Base-by-base conservation (phyloP, 2,113 vertebrate genomes). In the Zeus faber region DNA sequence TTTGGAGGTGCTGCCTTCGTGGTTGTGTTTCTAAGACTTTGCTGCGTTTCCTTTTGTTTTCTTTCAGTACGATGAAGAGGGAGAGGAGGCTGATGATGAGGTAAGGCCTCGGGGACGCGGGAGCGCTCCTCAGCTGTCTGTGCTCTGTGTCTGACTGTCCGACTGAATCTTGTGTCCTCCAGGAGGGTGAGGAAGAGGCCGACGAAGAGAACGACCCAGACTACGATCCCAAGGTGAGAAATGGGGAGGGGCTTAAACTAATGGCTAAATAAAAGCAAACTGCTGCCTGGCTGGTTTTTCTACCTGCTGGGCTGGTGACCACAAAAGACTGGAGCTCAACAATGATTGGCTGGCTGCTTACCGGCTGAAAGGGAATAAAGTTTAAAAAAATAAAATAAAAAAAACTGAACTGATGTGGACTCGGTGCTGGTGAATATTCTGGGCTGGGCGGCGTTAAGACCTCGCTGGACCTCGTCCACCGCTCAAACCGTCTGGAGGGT, bases 161-260 rank as follows among this genome's bases (percentile, higher is more conserved):
- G 6, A 22, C 10, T 14, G 4, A 14, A 10, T 7, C 10, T 46
- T 21, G 4, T 69, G 5, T 46, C 63, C 65, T 57, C 81, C 76
- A 99, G 95, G 97, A 98, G 86, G 96, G 95, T 3, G 97, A 99
- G 77, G 97, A 99, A 85, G 97, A 99, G 89, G 95, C 93, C 26
- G 97, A 99, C 55, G 97, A 99, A 82, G 97, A 99, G 87, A 97
- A 99, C 26, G 97, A 99, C 88, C 94, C 96, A 24, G 95, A 98
- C 68, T 98, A 93, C 74, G 96, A 97, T 70, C 91, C 95, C 54
- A 99, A 98, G 93, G 97, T 97, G 85, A 78, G 79, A n/a, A 5
- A 20, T 8, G 0, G n/a, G n/a, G n/a, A n/a, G n/a, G n/a, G n/a
- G n/a, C n/a, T n/a, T n/a, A n/a, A n/a, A n/a, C n/a, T n/a, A n/a